Conservation (phyloP, 2,888 invertebrate genomes). For the Torymus texanus region DNA sequence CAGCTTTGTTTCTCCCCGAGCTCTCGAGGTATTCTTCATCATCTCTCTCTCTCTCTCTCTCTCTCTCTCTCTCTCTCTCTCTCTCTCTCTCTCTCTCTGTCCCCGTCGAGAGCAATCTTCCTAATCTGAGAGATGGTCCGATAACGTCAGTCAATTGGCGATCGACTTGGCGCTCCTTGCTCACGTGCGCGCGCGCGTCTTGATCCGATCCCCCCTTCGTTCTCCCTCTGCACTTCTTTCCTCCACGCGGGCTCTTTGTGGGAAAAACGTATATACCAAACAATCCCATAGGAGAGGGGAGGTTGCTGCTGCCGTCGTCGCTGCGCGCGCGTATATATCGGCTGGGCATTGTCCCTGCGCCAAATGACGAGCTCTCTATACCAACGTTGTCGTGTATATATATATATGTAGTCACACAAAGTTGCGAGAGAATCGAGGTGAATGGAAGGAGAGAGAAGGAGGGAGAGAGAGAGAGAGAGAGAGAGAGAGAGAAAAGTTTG, state of each 20-base stretch:
- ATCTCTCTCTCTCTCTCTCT: neutral
- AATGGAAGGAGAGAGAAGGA: neutral
- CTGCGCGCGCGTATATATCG: slow-evolving; percentile 2
- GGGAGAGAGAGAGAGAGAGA: neutral
- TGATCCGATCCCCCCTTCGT: slow-evolving; percentile 47
- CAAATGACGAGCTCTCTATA: slow-evolving; percentile 63
- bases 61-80: neutral
- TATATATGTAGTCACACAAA: neutral
- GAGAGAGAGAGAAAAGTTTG: slow-evolving; percentile 25
- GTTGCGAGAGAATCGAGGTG: slow-evolving; percentile 24
- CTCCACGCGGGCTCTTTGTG: slow-evolving; percentile 60
- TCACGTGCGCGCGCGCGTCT: slow-evolving; percentile 15
- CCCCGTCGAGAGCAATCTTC: slow-evolving; percentile 66
- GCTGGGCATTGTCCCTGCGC: slow-evolving; percentile 62
- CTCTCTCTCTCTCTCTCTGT: slow-evolving; percentile 29
- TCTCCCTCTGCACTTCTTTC: slow-evolving; percentile 39
- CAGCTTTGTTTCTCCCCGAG: slow-evolving; percentile 21
- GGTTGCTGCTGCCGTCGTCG: slow-evolving; percentile 26
- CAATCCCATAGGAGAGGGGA: slow-evolving; percentile 64
- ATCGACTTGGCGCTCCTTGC: slow-evolving; percentile 64
- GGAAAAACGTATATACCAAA: slow-evolving; percentile 66
- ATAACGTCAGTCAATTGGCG: slow-evolving; percentile 74
- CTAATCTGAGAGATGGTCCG: slow-evolving; percentile 72
- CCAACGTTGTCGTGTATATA: slow-evolving; percentile 33
- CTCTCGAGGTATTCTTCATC: slow-evolving; percentile 7